Evolutionary conservation across 1,140 invertebrate species (phyloP).

Genomic region (Papilio machaon): DNA sequence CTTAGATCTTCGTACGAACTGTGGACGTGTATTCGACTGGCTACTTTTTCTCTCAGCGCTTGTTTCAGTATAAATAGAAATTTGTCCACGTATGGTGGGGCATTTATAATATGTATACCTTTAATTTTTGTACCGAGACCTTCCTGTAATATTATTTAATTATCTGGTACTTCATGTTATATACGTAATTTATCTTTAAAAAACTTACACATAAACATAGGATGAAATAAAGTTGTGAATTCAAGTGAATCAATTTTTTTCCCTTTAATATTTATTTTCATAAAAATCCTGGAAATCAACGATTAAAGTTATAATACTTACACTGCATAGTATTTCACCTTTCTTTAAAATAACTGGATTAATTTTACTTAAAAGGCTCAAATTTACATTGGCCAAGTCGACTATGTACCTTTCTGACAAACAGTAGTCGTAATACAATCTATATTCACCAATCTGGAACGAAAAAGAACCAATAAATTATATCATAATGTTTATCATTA

Average conservation of each 20-base stretch:
- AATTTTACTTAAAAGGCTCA: slow-evolving; percentile 56
- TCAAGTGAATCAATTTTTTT: too few species aligned
- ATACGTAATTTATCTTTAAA: too few species aligned
- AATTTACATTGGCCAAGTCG: slow-evolving; percentile 62
- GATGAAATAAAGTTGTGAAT: too few species aligned
- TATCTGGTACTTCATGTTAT: background rate
- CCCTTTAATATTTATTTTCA: too few species aligned
- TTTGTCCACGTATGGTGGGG: slow-evolving; percentile 78
- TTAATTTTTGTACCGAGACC: slow-evolving; percentile 84
- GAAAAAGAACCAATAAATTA: slow-evolving; percentile 37
- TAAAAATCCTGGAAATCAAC: too few species aligned
- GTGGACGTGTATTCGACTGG: slow-evolving; percentile 75
- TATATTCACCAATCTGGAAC: slow-evolving; percentile 69
- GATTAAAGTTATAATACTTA: slow-evolving; percentile 45
- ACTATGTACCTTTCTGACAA: slow-evolving; percentile 61
- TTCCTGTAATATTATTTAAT: slow-evolving; percentile 73
- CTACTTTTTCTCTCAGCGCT: slow-evolving; percentile 78
- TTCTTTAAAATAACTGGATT: slow-evolving; percentile 62
- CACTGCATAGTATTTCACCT: slow-evolving; percentile 59
- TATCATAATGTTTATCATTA: background rate
- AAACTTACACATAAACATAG: too few species aligned
- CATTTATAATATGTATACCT: slow-evolving; percentile 84
- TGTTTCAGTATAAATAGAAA: slow-evolving; percentile 78
- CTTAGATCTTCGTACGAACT: slow-evolving; percentile 76
- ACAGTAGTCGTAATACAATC: slow-evolving; percentile 59